A percentile compares a stretch with the other conserved stretches of the same genome.
Evolutionary conservation across 1,140 invertebrate genomes (phyloP).

Genomic region (Ruditapes philippinarum): DNA sequence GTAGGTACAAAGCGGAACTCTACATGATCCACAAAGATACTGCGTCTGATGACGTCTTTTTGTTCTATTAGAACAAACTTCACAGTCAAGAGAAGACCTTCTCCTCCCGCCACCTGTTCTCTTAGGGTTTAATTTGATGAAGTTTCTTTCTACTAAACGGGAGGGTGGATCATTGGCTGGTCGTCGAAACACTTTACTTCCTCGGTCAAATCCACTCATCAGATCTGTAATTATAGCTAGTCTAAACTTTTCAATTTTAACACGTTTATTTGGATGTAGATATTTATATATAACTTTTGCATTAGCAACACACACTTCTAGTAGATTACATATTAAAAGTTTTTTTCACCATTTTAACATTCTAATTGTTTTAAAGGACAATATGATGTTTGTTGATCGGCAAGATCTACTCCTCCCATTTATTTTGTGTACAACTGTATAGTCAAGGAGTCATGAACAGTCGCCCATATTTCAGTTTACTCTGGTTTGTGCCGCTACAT

Average conservation of each 20-base stretch:
- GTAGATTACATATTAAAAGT: slow-evolving; percentile 5
- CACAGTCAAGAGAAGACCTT: slow-evolving; percentile 16
- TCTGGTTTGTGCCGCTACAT: too few species aligned
- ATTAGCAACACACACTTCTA: slow-evolving; percentile 15
- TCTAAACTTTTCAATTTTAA: not conserved
- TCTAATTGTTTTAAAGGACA: not conserved
- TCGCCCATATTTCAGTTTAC: too few species aligned
- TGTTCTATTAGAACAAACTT: not conserved
- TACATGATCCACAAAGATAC: not conserved
- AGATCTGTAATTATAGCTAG: not conserved
- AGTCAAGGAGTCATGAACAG: too few species aligned
- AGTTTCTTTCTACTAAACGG: not conserved
- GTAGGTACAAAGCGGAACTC: not conserved
- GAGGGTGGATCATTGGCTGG: not conserved
- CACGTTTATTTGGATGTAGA: not conserved
- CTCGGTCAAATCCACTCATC: not conserved
- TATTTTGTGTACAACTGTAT: not conserved
- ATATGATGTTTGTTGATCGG: not conserved
- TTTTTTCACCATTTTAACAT: slow-evolving; percentile 40
- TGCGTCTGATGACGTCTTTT: not conserved
- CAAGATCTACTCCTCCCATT: slow-evolving; percentile 24
- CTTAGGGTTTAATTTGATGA: not conserved
- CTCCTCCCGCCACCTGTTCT: not conserved
- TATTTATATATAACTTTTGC: not conserved
- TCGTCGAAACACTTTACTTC: not conserved